Evolutionary conservation across 2,888 invertebrate genomes (phyloP), one percentile per base, ranked within the genome.

Genomic region (Trichacis sp.): DNA sequence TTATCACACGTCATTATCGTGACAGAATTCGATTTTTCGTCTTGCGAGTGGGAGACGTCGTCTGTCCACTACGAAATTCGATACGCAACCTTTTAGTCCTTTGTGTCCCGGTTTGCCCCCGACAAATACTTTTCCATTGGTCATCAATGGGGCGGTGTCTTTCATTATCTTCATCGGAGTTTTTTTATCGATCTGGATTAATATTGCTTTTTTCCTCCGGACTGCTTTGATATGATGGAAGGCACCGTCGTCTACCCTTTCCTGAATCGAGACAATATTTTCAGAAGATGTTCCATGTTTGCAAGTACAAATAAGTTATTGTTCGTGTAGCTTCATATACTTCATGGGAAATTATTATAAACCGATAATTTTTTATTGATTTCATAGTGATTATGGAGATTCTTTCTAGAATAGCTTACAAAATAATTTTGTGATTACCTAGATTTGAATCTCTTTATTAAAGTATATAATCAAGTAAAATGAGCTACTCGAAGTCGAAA

Each of bases 1-100:
- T 55, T 48, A 83, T 84, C 83, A 82, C 78, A 84, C 84, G 69
- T 84, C 84, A 73, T 84, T 84, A 72, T 84, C 84, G 72, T 84
- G 84, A 66, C 84, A 84, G 59, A 80, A 79, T 43, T 81, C 79
- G 58, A 84, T 80, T 64, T 79, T 84, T 40, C 84, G 77, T 60
- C 83, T 78, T 29, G 82, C 73, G 12, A 84, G 60, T 9, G 80
- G 80, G 40, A 84, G 59, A 30, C 81, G 71, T 20, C 83, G 78
- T 52, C 81, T 83, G 71, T 84, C 84, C 29, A 80, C 79, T 43
- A 84, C 74, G 66, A 84, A 84, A 69, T 83, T 77, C 12, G 81
- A 77, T 24, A 84, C 75, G 70, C 84, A 84, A 15, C 77, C 83
- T 11, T 79, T 80, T 53, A 83, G 67, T 15, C 84, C 84, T 14